These are phyloP conservation scores for Cottus gobio DNA, from an alignment of 2,113 vertebrate genomes.

Conservation along the genomic window DNA sequence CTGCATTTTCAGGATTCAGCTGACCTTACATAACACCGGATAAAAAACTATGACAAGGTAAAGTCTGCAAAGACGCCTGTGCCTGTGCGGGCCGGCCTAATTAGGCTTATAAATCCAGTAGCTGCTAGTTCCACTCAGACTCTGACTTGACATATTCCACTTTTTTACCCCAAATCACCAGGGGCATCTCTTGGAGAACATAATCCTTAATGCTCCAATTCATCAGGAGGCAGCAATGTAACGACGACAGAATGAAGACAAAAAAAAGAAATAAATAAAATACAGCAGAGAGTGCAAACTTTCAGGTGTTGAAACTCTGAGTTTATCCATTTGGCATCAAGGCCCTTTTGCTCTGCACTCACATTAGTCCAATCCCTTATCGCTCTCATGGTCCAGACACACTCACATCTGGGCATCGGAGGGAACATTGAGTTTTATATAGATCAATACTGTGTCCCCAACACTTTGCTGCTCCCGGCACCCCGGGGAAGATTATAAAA, in stretches of 20 bases:
- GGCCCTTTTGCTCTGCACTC: conserved; percentile 67
- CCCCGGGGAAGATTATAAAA: conserved; percentile 73
- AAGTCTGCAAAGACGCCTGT: conserved; percentile 25
- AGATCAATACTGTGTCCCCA: conserved; percentile 79
- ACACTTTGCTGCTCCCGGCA: conserved; percentile 65
- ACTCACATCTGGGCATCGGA: conserved; percentile 69
- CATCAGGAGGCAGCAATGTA: conserved; percentile 51
- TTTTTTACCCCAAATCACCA: conserved; percentile 56
- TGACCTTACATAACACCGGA: conserved; percentile 34
- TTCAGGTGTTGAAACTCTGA: conserved; percentile 70
- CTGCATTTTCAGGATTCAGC: conserved; percentile 32
- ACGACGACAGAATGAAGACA: conserved; percentile 41
- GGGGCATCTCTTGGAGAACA: conserved; percentile 54
- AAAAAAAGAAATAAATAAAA: conserved; percentile 22
- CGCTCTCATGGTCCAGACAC: conserved; percentile 64
- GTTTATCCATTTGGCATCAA: conserved; percentile 71
- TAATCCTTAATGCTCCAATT: conserved; percentile 63
- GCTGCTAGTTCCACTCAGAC: conserved; percentile 34
- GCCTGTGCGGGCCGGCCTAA: conserved; percentile 37
- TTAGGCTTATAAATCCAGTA: conserved; percentile 62
- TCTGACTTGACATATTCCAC: conserved; percentile 50
- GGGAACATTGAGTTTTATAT: conserved; percentile 79
- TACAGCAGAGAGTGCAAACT: conserved; percentile 55
- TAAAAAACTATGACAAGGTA: conserved; percentile 48
- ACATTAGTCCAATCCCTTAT: conserved; percentile 76